phyloP scores from a whole-genome alignment of 2,888 invertebrate genomes.

The Psylliodes chrysocephalus region DNA sequence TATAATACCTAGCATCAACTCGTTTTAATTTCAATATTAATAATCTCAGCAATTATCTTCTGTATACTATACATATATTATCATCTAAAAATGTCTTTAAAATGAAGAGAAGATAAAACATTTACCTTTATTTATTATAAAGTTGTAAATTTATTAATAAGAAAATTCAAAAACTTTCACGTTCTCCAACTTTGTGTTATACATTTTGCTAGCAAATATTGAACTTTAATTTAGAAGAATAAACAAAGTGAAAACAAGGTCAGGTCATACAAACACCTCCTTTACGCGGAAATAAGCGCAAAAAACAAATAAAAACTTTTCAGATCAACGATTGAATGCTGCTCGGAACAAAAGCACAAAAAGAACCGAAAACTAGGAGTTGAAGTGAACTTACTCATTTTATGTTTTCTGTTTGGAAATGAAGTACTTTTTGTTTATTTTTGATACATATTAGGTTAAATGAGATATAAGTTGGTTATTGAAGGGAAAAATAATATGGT shows the following conservation, averaged over 20 bases:
- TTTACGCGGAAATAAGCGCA: background rate
- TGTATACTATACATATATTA: too few relatives aligned
- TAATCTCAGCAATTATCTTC: too few relatives aligned
- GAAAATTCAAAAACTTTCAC: background rate
- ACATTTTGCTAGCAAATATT: constrained; percentile 3
- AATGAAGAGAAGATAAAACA: too few relatives aligned
- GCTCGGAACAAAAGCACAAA: background rate
- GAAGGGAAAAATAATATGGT: too few relatives aligned
- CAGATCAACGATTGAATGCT: constrained; percentile 3
- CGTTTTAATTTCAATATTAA: too few relatives aligned
- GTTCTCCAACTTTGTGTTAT: background rate
- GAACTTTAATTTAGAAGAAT: constrained; percentile 5
- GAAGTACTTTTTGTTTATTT: too few relatives aligned
- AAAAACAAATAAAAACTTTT: constrained; percentile 18
- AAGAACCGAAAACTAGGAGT: background rate
- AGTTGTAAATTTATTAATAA: background rate
- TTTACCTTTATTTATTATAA: too few relatives aligned
- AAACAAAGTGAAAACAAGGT: constrained; percentile 9
- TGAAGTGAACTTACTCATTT: background rate
- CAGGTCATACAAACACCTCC: background rate
- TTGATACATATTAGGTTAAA: too few relatives aligned
- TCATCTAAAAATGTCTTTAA: too few relatives aligned
- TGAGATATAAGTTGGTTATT: too few relatives aligned
- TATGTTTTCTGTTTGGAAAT: background rate
- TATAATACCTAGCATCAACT: too few relatives aligned